phyloP scores from a whole-genome alignment of 2,888 invertebrate species.

The Cantharis lateralis region DNA sequence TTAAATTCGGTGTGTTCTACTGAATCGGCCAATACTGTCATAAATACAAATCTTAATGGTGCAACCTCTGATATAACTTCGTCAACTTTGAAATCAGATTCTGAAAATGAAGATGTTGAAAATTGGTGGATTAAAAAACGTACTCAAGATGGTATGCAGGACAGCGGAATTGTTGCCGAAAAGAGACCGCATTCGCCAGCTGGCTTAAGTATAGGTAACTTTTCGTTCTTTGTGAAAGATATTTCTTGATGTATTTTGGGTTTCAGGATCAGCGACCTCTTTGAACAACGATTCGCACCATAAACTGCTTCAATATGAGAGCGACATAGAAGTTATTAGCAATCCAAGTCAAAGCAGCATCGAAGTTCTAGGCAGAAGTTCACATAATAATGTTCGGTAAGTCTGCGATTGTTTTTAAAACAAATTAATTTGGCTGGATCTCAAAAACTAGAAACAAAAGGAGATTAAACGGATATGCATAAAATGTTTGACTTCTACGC shows the following conservation, averaged over 20 bases:
- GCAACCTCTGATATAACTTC: conserved; percentile 36
- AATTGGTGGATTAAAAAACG: neutral
- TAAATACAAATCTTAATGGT: conserved; percentile 24
- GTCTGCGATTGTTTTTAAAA: neutral
- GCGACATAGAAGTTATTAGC: conserved; percentile 72
- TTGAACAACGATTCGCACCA: conserved; percentile 15
- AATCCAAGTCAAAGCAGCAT: conserved; percentile 75
- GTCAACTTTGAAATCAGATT: conserved; percentile 8
- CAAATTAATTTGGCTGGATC: too few species aligned
- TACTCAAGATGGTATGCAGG: conserved; percentile 35
- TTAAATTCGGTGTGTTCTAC: conserved; percentile 35
- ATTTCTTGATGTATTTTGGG: neutral
- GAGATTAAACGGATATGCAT: too few species aligned
- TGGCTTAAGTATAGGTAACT: conserved; percentile 41
- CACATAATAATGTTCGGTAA: neutral
- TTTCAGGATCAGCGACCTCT: conserved; percentile 38
- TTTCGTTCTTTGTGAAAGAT: neutral
- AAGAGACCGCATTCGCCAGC: conserved; percentile 37
- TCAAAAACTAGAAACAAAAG: too few species aligned
- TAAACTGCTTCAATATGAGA: conserved; percentile 55
- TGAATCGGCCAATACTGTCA: conserved; percentile 37
- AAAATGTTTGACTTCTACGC: neutral
- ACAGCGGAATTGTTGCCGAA: conserved; percentile 40
- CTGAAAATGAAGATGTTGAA: neutral
- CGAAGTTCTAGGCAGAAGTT: conserved; percentile 59